Evolutionary conservation across 2,888 invertebrate species (phyloP), one percentile per base, ranked within the genome.

Genomic region (Xylophagus ater): DNA sequence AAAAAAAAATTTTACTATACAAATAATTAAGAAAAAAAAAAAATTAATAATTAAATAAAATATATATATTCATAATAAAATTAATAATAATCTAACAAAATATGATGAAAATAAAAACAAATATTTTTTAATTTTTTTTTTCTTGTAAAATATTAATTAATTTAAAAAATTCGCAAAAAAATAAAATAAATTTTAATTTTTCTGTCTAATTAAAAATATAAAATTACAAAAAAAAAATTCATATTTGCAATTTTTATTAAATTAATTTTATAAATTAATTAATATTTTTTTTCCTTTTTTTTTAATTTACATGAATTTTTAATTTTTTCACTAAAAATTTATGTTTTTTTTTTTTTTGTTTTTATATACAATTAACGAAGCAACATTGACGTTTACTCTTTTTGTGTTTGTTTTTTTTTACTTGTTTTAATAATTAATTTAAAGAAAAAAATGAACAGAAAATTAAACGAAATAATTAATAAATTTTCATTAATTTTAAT

Each of bases 221-320:
- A 47, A 47, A 46, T 53, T 55, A 55, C 54, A 54, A 54, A 53
- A 54, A 52, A 49, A 49, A 43, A 17, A 31, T 43, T 30, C 37
- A 15, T 43, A 29, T 43, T 37, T 41, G 37, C 39, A 42, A 25
- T 31, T 32, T 12, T 30, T 14, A 13, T 20, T 26, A 13, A 30
- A 29, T 44, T 56, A 58, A 57, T 59, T 57, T 57, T 57, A 54
- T 58, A 56, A 59, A 58, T 55, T 56, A 56, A 58, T 55, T 49
- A 60, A 58, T 58, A 57, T 59, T 58, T n/a, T n/a, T n/a, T 59
- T 58, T 58, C 58, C 57, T 56, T 57, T 59, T 50, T 44, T 47
- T 48, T 48, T 49, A 18, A 46, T 43, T 38, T 42, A 17, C 37
- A 31, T 28, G 2, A 29, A 15, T 34, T 34, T 47, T 50, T 49